Base-by-base conservation (phyloP, 1,140 invertebrate species). In the Dryas iulia region DNA sequence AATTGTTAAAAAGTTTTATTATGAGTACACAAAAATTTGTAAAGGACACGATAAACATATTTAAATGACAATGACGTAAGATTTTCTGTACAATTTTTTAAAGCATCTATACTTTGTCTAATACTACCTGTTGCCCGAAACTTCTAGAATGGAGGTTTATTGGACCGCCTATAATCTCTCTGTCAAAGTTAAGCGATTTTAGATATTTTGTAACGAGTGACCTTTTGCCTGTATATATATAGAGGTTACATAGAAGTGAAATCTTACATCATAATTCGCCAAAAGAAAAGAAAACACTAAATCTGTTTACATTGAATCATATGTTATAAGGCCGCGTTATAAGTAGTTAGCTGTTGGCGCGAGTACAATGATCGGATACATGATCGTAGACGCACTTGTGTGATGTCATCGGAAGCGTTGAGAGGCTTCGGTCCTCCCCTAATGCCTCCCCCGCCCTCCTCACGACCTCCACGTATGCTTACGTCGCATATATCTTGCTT, bases 371-470 rank as follows among this genome's bases (percentile, higher is more conserved):
- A 70, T 76, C 77, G 59, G 59, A 52, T 67, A 66, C 59, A 30
- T 68, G 69, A 62, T 69, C 53, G 68, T 39, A 63, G 62, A 70
- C 61, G 76, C 59, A 68, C 73, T 76, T 59, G 70, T 70, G 65
- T 60, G 62, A 68, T 72, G 69, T 72, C 65, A 62, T 69, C 72
- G 74, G 72, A 78, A 76, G 68, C 64, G 39, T 69, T 56, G 62
- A 73, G 71, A 73, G 74, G 77, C 77, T 79, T 79, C 77, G 54
- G 53, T 7, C 23, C 53, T 25, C 39, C 39, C 39, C 18, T 21
- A 18, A 21, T 47, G 39, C 12, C 10, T 54, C 21, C 53, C 53
- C 53, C 71, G 66, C 77, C 74, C 68, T 52, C 60, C 65, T 31
- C 53, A 25, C 53, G 53, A 23, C 58, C 63, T 65, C 39, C 56